Evolutionary conservation across 2,113 vertebrate species (phyloP), one percentile per base, ranked within the genome.

Genomic region (Garra rufa): DNA sequence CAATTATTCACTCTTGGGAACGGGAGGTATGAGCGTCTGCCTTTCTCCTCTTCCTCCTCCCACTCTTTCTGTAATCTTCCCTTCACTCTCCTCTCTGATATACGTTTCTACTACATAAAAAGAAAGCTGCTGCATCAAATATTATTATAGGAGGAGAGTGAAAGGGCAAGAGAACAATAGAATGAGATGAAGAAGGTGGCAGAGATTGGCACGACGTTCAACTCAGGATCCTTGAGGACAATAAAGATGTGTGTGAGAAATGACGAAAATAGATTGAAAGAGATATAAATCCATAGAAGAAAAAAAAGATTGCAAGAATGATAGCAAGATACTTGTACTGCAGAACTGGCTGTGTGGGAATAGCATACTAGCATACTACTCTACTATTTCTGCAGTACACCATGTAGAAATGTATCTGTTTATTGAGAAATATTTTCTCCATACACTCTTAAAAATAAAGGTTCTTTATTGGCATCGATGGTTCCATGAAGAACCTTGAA

Each of bases 1-100:
- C 91, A 93, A 94, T 94, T 94, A 94, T 95, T 93, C 89, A 89
- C 91, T 90, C 92, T 91, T 38, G 89, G 93, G 93, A 91, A 92
- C 92, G 91, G 85, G 92, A 92, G 92, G 91, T 92, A 89, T 84
- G 87, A 92, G 88, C 87, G 89, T 93, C 91, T 93, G 92, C 87
- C 85, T 43, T 19, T 78, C 86, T 89, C 87, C 81, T 86, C 83
- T 63, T 82, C 26, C 69, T 85, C 79, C 75, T 85, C 26, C 61
- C 3, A 19, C 74, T 81, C 86, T 67, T n/a, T 80, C 28, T 70
- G 19, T 19, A 26, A 2, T 43, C 21, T 70, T 28, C 13, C n/a
- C 43, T 73, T 63, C 46, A 14, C 63, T 87, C 41, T 41, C 14
- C 50, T 43, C 75, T 81, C 21, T 83, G 30, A 82, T 85, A 34